Base-by-base conservation (phyloP, 2,888 invertebrate genomes). In the Shargacucullia verbasci region DNA sequence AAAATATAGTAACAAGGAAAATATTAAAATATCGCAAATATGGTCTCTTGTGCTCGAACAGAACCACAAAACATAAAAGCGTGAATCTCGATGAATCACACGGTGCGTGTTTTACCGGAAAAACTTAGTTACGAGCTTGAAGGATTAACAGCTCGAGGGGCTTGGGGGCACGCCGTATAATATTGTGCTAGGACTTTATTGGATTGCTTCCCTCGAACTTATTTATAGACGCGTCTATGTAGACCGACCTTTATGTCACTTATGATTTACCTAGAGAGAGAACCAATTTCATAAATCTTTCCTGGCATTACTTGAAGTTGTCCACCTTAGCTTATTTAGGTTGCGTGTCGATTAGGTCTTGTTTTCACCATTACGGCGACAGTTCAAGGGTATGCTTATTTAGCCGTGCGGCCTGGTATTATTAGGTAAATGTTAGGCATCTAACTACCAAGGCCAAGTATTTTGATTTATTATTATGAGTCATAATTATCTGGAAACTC, bases 21-120 rank as follows among this genome's bases (percentile, higher is more conserved):
- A 49, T 55, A 52, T 59, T 46, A 53, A 38, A 61, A 62, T 55
- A 50, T 61, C 47, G 14, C 44, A 52, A 46, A 44, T 57, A 70
- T 48, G 57, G 56, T 57, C 29, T 52, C 27, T n/a, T 57, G 55
- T 64, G 27, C 39, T 39, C 20, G 49, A 53, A 41, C 41, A 52
- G 40, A 54, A 34, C 39, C 59, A 48, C 41, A 56, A 35, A 59
- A 59, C 49, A 53, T 61, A 57, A 55, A 62, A 67, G 12, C 56
- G 70, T n/a, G n/a, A n/a, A n/a, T 64, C 62, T 54, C 70, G 70
- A 85, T 90, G 89, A 90, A 81, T 90, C 88, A 90, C 78, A 69
- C 76, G 37, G 64, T 82, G 83, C 85, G 80, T 84, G 82, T 74
- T 82, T 84, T 78, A 82, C 64, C 76, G 73, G 82, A 82, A 86